Evolutionary conservation across 2,888 invertebrate species (phyloP).

Genomic region (Corythucha ciliata): DNA sequence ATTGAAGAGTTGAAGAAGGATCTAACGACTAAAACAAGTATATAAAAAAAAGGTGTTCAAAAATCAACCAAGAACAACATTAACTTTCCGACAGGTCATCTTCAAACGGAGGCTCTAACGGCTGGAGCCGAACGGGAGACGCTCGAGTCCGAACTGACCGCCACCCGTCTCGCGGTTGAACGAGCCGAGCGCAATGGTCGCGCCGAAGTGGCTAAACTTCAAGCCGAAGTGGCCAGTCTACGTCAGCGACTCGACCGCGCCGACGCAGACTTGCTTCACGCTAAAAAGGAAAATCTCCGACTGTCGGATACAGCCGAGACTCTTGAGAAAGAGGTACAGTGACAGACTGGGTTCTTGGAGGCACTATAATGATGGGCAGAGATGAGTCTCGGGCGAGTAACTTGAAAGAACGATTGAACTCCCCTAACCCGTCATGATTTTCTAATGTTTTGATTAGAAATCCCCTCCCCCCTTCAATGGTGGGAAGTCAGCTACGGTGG

Average conservation of each 20-base stretch:
- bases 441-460: no score
- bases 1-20: conserved; percentile 74
- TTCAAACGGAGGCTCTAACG: conserved; percentile 68
- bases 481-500: no score
- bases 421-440: no score
- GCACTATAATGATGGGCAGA: no score
- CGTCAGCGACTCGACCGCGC: conserved; percentile 68
- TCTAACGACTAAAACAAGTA: conserved; percentile 63
- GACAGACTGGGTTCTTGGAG: no score
- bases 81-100: conserved; percentile 49
- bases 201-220: conserved; percentile 63
- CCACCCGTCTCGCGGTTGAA: conserved; percentile 53
- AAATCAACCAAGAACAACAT: not conserved
- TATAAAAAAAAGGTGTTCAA: conserved; percentile 33
- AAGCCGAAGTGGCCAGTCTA: conserved; percentile 62
- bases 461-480: no score
- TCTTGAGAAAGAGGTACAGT: conserved; percentile 75
- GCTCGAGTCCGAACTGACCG: conserved; percentile 67
- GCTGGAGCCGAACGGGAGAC: conserved; percentile 68
- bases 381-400: no score
- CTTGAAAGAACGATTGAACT: no score
- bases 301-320: conserved; percentile 67
- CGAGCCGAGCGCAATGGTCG: conserved; percentile 64
- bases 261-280: conserved; percentile 70
- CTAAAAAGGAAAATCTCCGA: conserved; percentile 67